Evolutionary conservation across 2,888 invertebrate genomes (phyloP), one percentile per base, ranked within the genome.

Genomic region (Melanchra persicariae): DNA sequence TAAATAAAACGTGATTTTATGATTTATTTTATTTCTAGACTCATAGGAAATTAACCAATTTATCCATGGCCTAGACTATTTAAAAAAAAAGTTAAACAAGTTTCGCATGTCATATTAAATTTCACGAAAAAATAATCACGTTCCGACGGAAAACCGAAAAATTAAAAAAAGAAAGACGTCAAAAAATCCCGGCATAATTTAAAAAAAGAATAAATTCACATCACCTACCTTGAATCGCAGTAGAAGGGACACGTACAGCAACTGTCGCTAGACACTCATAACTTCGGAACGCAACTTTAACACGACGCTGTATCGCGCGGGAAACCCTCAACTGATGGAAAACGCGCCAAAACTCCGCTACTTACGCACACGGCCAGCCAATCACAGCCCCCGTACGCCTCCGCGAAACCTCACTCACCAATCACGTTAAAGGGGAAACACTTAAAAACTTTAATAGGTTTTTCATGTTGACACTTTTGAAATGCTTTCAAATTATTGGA

Each of bases 381-480:
- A 95, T 95, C 88, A 86, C 83, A 77, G 81, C 72, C 77, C 62
- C 65, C 88, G 88, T 79, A 92, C 94, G 93, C 94, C 94, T 93
- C 92, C 93, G 90, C 91, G 77, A 82, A 83, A 82, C 79, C 51
- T 52, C 45, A 34, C 73, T 79, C 43, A 74, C 95, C 95, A 95
- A 95, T 95, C 89, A 74, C 84, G 79, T 67, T 77, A 90, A 90
- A 92, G 92, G 91, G 87, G 89, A 92, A 86, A 90, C 92, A 93
- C 93, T 95, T 91, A 88, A 93, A 93, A 92, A 92, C 88, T 94
- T 95, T 94, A 95, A 94, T 92, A 93, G 91, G 93, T 91, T 95
- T 95, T 93, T 91, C 93, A 88, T 94, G 94, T 95, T 88, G 87
- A 87, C 89, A 87, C 89, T 90, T 87, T 88, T 87, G 87, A 87